phyloP scores from a whole-genome alignment of 2,888 invertebrate genomes.

The Calameuta filiformis region DNA sequence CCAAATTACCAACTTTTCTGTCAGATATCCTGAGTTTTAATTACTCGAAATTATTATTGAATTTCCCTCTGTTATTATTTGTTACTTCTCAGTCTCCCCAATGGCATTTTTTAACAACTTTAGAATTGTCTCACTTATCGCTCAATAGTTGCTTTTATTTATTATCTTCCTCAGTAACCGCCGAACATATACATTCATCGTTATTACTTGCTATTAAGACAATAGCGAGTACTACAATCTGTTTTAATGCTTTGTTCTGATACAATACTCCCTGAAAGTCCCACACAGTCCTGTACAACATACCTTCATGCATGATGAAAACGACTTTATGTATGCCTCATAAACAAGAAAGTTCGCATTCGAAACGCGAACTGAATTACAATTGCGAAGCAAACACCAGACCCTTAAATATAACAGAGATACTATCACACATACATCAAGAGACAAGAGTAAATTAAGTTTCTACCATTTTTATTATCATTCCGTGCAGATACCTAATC shows the following conservation, averaged over 20 bases:
- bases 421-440: neutral
- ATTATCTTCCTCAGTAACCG: neutral
- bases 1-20: neutral
- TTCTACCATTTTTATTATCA: neutral
- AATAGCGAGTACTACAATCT: neutral
- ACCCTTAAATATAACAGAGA: neutral
- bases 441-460: neutral
- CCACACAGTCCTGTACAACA: neutral
- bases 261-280: neutral
- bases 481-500: neutral
- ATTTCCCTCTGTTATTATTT: neutral
- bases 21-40: neutral
- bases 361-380: neutral
- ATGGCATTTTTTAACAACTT: neutral
- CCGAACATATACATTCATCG: neutral
- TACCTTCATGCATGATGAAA: neutral
- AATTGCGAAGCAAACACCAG: neutral
- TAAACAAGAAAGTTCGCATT: neutral
- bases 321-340: neutral
- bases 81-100: neutral
- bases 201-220: neutral
- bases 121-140: no score
- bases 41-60: neutral
- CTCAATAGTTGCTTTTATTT: neutral
- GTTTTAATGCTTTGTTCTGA: neutral